Conservation (phyloP, 2,113 vertebrate species). For the Petroica traversi region DNA sequence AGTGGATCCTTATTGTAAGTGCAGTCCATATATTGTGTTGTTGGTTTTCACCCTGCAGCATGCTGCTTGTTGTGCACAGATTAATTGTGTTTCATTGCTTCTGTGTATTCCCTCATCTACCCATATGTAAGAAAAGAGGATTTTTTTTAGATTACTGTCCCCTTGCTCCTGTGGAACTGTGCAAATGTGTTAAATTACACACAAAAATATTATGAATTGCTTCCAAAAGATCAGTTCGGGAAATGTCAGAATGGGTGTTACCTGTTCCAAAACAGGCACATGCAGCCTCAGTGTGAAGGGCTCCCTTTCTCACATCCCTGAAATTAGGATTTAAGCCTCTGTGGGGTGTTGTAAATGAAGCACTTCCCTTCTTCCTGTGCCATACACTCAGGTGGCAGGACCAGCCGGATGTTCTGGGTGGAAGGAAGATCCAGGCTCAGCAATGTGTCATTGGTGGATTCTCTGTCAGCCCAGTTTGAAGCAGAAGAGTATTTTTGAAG, state of each 20-base stretch:
- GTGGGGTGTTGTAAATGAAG: not conserved
- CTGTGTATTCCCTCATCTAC: not conserved
- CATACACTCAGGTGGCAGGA: not conserved
- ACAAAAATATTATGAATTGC: not conserved
- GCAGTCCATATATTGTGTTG: not conserved
- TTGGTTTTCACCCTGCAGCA: not conserved
- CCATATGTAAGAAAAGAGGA: not conserved
- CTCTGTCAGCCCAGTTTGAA: not conserved
- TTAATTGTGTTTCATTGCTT: not conserved
- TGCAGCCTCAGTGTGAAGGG: not conserved
- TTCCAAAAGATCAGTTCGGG: not conserved
- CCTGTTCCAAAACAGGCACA: not conserved
- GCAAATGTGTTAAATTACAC: not conserved
- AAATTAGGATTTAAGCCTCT: not conserved
- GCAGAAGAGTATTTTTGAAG: not conserved
- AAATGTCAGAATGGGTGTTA: not conserved
- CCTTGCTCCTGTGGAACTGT: not conserved
- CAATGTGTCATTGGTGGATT: not conserved
- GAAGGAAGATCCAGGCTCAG: not conserved
- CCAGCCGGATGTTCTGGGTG: rapidly evolving
- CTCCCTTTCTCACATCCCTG: not conserved
- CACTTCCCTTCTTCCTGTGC: not conserved
- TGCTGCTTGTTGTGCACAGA: not conserved
- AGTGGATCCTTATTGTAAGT: not conserved
- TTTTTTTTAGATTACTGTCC: not conserved